Base-by-base conservation (phyloP, 1,140 invertebrate genomes). In the Ceratina japonica region DNA sequence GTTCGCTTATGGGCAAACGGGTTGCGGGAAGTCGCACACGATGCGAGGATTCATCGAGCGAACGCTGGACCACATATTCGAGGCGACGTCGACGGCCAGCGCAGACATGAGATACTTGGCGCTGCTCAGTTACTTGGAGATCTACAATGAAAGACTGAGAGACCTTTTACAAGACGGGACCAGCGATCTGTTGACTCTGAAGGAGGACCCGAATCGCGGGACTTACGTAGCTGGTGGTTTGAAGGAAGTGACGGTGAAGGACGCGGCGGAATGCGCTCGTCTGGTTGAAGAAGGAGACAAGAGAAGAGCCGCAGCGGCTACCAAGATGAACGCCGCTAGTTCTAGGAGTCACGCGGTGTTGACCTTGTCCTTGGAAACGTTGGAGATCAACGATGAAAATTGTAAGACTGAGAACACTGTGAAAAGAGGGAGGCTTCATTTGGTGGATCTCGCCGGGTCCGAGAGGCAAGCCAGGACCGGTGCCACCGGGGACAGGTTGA, bases 281-380 rank as follows among this genome's bases (percentile, higher is more conserved):
- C 91, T 97, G 22, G 97, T 97, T 94, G 94, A 95, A 18, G 91
- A 93, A 70, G 97, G 97, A 0, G 97, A 96, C 93, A 94, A 94
- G 52, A 96, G 96, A 87, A 92, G 97, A 80, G 93, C 96, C 0
- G 95, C 95, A 0, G 97, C 96, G 0, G 95, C 96, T 0, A 97
- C 97, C 0, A 93, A 96, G 54, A 97, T 97, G 97, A 97, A 97
- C 89, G 95, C 96, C 0, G 96, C 97, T 76, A 98, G 97, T 44
- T 97, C 96, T 0, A 93, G 98, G 59, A 95, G 94, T 56, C 98
- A 99, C 91, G 97, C 97, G n/a, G 98, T 99, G 73, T 97, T 99
- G 89, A 97, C 96, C 0, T 95, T 99, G 71, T 95, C 95, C 62
- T 92, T 98, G 16, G 98, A 99, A 91, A 91, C 92, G 0, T 85